phyloP scores from a whole-genome alignment of 2,888 invertebrate species.

The Phalera bucephala region DNA sequence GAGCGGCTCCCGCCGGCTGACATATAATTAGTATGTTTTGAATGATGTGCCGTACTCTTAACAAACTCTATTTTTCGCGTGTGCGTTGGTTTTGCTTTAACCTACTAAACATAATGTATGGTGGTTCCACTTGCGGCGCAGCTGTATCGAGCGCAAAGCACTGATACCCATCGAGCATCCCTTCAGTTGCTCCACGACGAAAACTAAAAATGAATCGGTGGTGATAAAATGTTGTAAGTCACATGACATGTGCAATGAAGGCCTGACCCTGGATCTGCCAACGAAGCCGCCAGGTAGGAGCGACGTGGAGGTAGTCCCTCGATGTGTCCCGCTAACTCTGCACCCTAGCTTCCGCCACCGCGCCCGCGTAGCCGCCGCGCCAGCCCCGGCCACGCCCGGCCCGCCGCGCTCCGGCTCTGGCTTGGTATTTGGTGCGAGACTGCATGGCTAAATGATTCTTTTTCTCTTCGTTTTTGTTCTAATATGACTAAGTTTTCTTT shows the following conservation, averaged over 20 bases:
- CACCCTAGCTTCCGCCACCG: constrained; percentile 43
- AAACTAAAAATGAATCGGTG: constrained; percentile 89
- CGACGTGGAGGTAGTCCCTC: constrained; percentile 50
- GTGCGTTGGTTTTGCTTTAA: constrained; percentile 83
- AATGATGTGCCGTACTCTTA: constrained; percentile 74
- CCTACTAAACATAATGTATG: constrained; percentile 83
- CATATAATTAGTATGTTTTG: constrained; percentile 62
- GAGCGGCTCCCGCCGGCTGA: constrained; percentile 37
- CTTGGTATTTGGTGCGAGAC: constrained; percentile 62
- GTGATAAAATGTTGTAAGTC: constrained; percentile 92
- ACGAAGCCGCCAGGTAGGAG: constrained; percentile 87
- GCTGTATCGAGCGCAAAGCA: constrained; percentile 90
- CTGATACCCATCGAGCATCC: constrained; percentile 91
- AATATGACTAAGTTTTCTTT: constrained; percentile 64
- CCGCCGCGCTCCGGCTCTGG: constrained; percentile 29
- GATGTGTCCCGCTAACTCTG: constrained; percentile 55
- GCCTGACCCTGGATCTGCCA: constrained; percentile 87
- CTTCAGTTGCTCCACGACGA: constrained; percentile 91
- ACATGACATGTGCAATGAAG: constrained; percentile 88
- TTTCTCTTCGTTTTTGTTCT: constrained; percentile 49
- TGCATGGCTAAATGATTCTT: constrained; percentile 65
- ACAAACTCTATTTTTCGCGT: constrained; percentile 75
- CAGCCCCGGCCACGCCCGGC: constrained; percentile 27
- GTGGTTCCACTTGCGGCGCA: constrained; percentile 83
- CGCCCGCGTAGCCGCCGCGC: constrained; percentile 25